A percentile compares a stretch with the other conserved stretches of the same genome.
Evolutionary conservation across 2,113 vertebrate species (phyloP).

Genomic region (Odobenus rosmarus): DNA sequence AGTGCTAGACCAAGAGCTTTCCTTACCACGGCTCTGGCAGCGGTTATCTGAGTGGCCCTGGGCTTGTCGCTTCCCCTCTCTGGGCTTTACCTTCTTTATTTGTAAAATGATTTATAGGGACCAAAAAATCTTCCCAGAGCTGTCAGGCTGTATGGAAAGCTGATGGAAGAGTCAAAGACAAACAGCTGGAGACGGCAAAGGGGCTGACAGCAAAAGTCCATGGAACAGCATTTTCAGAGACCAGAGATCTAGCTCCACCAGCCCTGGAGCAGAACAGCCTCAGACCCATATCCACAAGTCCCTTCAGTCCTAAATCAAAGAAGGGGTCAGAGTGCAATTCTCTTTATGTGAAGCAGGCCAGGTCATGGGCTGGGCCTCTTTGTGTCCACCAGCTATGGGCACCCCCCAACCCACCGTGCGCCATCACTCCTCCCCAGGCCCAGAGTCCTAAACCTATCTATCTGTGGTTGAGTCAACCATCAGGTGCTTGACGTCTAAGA

Average conservation of each 20-base stretch:
- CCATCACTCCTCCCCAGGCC: background rate
- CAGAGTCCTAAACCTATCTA: background rate
- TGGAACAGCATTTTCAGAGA: background rate
- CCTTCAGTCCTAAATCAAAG: background rate
- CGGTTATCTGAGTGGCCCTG: background rate
- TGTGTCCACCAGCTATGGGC: background rate
- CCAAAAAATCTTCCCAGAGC: background rate
- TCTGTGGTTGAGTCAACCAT: background rate
- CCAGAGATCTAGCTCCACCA: background rate
- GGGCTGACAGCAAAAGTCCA: background rate
- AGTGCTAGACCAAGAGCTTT: background rate
- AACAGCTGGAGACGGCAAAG: background rate
- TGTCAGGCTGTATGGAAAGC: background rate
- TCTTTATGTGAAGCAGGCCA: background rate
- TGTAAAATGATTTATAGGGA: background rate
- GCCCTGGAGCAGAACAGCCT: background rate
- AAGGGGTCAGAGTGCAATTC: background rate
- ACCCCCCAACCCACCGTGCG: background rate
- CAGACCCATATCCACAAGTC: background rate
- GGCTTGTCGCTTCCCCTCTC: background rate
- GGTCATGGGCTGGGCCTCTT: background rate
- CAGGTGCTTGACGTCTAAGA: background rate
- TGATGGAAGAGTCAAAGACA: background rate
- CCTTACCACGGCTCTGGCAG: background rate
- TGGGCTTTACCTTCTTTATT: background rate